These are phyloP conservation scores for Strongylocentrotus purpuratus DNA, from an alignment of 35 echinoderm and acorn worm species.

Conservation along the genomic window DNA sequence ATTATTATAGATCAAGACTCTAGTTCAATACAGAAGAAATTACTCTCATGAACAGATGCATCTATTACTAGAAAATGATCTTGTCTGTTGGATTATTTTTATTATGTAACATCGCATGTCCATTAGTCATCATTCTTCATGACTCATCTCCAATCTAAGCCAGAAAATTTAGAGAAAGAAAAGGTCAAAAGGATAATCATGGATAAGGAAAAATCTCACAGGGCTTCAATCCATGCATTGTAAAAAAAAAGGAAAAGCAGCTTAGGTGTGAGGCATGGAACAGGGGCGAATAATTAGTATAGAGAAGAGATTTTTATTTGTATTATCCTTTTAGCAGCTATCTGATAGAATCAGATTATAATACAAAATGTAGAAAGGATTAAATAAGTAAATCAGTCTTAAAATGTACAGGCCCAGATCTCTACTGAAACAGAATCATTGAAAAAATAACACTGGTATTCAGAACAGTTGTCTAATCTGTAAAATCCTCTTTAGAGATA, in stretches of 20 bases:
- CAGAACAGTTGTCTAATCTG: neutral
- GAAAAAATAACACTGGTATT: neutral
- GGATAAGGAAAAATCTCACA: neutral
- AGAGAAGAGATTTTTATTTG: neutral
- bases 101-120: neutral
- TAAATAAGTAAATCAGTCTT: neutral
- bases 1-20: too few species aligned
- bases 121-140: neutral
- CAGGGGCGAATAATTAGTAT: neutral
- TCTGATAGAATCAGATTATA: neutral
- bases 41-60: too few species aligned
- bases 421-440: neutral
- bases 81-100: too few species aligned
- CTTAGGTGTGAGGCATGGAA: neutral
- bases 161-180: neutral
- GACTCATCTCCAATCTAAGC: neutral
- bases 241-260: neutral
- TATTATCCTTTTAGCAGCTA: neutral
- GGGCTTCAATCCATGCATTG: neutral
- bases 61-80: too few species aligned
- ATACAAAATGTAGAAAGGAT: neutral
- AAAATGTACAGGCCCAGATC: neutral
- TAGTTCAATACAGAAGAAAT: too few species aligned
- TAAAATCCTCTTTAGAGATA: neutral
- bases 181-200: neutral